Evolutionary conservation across 2,113 vertebrate species (phyloP), one percentile per base, ranked within the genome.

Genomic region (Morphnarchus princeps): DNA sequence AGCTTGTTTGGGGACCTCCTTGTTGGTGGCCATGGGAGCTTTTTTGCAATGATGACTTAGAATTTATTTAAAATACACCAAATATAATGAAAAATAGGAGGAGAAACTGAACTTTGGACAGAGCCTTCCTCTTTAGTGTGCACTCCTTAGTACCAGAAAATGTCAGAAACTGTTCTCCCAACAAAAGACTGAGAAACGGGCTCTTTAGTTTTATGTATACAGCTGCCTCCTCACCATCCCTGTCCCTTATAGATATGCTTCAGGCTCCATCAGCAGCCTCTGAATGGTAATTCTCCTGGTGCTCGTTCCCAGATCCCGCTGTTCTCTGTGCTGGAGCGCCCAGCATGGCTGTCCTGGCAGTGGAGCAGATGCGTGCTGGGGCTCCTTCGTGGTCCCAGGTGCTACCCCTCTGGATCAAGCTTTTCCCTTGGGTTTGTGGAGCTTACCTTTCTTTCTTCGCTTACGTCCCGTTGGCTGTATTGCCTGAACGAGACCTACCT

Each of bases 401-500:
- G 0, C 49, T 4, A 13, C 49, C 52, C 32, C 29, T 66, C 38
- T 78, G 58, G 42, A 57, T 21, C 21, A 76, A 28, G 16, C 5
- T 92, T 81, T 81, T 47, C n/a, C 55, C 20, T 78, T 3, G 8
- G 18, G 14, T 62, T 80, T 82, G 26, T 29, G 45, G 16, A 49
- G 34, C 24, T 84, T 43, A 28, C 6, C 28, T 54, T 62, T 67
- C 58, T 94, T 78, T 42, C 58, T 94, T 78, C 31, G 19, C 31
- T 38, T 63, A 17, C 1, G 0, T 59, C 26, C 42, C 6, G 0
- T 32, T 80, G 11, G 31, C 52, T 7, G 1, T 32, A 7, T 38
- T 74, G 22, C 36, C 57, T 0, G 0, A 55, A 34, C 0, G 10
- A 67, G 26, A 38, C 70, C 22, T n/a, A 22, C 29, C 32, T 14